Percentiles rank a stretch among this genome's conserved stretches.
phyloP scores from a whole-genome alignment of 2,113 vertebrate genomes.

The Gymnogyps californianus region DNA sequence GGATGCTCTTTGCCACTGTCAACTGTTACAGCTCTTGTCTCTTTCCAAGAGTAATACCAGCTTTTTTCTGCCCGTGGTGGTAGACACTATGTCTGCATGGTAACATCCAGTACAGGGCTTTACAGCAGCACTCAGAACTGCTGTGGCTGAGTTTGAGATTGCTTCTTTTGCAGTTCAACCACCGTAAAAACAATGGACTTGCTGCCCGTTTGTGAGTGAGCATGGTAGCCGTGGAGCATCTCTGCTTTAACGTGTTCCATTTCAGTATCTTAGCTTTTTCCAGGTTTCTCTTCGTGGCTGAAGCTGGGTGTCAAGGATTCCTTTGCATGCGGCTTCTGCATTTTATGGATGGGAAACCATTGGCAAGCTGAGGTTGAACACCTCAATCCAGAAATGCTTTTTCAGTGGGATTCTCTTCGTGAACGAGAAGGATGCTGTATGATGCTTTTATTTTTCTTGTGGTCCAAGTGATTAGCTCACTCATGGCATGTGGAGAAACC shows the following conservation, averaged over 20 bases:
- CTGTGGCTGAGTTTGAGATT: too few species aligned
- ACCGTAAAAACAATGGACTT: not conserved
- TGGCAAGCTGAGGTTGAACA: not conserved
- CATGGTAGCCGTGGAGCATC: too few species aligned
- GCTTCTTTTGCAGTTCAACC: not conserved
- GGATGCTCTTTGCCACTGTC: not conserved
- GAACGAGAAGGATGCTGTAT: not conserved
- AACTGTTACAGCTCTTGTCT: not conserved
- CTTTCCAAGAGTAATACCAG: not conserved
- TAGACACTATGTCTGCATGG: not conserved
- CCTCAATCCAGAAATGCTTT: not conserved
- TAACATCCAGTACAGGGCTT: not conserved
- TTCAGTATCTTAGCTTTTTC: not conserved
- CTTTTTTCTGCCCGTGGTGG: not conserved
- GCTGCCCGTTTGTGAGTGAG: not conserved
- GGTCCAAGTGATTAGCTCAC: not conserved
- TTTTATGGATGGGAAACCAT: not conserved
- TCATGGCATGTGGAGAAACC: not conserved
- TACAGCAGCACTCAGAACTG: not conserved
- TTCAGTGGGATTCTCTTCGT: not conserved
- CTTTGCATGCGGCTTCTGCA: not conserved
- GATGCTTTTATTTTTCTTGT: not conserved
- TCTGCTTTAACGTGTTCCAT: not conserved
- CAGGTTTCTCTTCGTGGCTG: not conserved
- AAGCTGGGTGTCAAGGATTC: not conserved